A percentile compares a stretch with the other conserved stretches of the same genome.
Conservation (phyloP, 2,888 invertebrate genomes). For the Mimumesa dahlbomi region DNA sequence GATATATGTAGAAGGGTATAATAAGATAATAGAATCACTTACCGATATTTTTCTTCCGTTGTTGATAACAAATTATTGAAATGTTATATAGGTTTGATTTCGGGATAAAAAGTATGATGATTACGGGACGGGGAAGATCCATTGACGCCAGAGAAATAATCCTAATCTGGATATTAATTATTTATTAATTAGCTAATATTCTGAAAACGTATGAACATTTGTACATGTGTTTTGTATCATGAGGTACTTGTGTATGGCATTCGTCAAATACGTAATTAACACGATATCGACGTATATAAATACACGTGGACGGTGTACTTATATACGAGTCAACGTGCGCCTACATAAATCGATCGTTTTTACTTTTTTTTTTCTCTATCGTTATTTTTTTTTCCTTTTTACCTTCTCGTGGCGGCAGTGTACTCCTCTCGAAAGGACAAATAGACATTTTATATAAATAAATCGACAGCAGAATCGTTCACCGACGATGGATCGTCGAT, state of each 20-base stretch:
- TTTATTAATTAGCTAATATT: constrained; percentile 79
- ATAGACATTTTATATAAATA: constrained; percentile 50
- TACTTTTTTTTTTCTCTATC: constrained; percentile 44
- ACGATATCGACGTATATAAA: constrained; percentile 53
- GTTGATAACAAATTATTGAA: too few relatives aligned
- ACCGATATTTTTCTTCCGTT: too few relatives aligned
- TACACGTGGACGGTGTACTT: constrained; percentile 10
- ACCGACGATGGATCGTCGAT: constrained; percentile 6
- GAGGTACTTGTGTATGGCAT: constrained; percentile 80
- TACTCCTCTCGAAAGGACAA: constrained; percentile 61
- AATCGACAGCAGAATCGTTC: constrained; percentile 39
- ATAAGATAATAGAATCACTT: too few relatives aligned
- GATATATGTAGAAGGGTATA: too few relatives aligned
- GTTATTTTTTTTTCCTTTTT: constrained; percentile 41
- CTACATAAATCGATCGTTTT: constrained; percentile 57
- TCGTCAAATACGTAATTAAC: constrained; percentile 75
- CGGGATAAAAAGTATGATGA: neutral
- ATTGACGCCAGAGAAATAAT: constrained; percentile 45
- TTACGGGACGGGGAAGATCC: constrained; percentile 4
- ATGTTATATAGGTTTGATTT: too few relatives aligned
- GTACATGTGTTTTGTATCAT: constrained; percentile 80
- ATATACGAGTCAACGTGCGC: constrained; percentile 45
- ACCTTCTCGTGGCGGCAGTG: constrained; percentile 63
- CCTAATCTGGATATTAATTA: constrained; percentile 72
- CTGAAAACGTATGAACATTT: constrained; percentile 80